A percentile compares a stretch with the other conserved stretches of the same genome.
Evolutionary conservation across 1,140 invertebrate species (phyloP).

Genomic region (Formica selysi): DNA sequence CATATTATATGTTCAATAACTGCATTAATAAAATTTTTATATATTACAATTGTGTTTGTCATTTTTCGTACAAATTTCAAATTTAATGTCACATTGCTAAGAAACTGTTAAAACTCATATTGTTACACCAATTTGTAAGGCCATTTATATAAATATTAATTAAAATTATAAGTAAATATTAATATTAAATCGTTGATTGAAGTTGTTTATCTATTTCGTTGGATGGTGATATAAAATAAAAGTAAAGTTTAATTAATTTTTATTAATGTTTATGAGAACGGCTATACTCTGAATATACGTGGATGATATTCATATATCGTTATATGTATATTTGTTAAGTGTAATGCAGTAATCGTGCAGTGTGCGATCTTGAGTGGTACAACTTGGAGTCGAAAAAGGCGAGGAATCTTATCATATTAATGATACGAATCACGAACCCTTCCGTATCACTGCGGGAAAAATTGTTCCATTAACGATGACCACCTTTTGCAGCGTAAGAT

Average conservation of each 20-base stretch:
- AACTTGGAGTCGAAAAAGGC: slow-evolving; percentile 31
- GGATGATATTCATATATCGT: neutral
- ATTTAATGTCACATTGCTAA: no score
- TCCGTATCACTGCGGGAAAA: slow-evolving; percentile 42
- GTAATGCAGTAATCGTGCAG: neutral
- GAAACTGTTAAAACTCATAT: no score
- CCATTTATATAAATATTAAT: no score
- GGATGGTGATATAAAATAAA: no score
- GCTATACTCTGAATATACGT: no score
- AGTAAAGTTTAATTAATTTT: no score
- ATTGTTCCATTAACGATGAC: slow-evolving; percentile 25
- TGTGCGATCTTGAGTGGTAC: slow-evolving; percentile 3
- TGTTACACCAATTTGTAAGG: no score
- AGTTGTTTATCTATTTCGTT: no score
- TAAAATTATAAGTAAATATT: no score
- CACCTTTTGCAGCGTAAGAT: slow-evolving; percentile 39
- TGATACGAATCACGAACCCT: slow-evolving; percentile 5
- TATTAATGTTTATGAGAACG: no score
- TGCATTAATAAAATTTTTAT: neutral
- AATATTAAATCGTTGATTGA: no score
- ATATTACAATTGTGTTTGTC: neutral
- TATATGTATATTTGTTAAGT: slow-evolving; percentile 1
- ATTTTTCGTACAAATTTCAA: neutral
- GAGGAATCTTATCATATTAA: slow-evolving; percentile 24
- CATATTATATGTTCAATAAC: no score